Evolutionary conservation across 2,888 invertebrate species (phyloP).

Genomic region (Catocala fraxini): DNA sequence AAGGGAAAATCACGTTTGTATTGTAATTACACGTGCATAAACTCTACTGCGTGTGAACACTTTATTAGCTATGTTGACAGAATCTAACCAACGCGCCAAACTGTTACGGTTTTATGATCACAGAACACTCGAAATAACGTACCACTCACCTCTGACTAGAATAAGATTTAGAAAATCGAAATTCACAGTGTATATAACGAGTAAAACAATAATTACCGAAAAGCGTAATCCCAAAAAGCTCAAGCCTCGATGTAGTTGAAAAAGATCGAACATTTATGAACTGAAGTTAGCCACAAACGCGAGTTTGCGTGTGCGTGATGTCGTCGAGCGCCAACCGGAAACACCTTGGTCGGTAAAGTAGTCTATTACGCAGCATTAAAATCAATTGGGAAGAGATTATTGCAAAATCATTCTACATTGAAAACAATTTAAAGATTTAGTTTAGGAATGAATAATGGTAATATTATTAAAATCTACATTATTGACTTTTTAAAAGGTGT

Average conservation of each 20-base stretch:
- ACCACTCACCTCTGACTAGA: slow-evolving; percentile 62
- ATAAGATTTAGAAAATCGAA: slow-evolving; percentile 49
- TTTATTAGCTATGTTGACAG: slow-evolving; percentile 81
- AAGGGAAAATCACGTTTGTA: slow-evolving; percentile 71
- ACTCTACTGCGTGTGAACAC: slow-evolving; percentile 73
- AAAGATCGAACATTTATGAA: slow-evolving; percentile 85
- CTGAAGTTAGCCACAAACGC: slow-evolving; percentile 78
- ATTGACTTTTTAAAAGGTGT: background rate
- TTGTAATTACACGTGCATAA: slow-evolving; percentile 82
- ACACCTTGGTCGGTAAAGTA: slow-evolving; percentile 71
- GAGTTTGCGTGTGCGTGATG: slow-evolving; percentile 80
- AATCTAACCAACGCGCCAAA: slow-evolving; percentile 84
- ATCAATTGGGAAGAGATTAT: slow-evolving; percentile 23
- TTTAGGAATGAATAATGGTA: background rate
- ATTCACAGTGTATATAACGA: slow-evolving; percentile 59
- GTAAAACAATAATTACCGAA: slow-evolving; percentile 84
- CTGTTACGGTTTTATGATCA: slow-evolving; percentile 61
- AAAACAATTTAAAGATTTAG: slow-evolving; percentile 15
- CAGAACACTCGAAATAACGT: slow-evolving; percentile 54
- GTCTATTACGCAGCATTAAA: slow-evolving; percentile 74
- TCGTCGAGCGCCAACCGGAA: slow-evolving; percentile 83
- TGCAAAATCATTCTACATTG: background rate
- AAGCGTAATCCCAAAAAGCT: slow-evolving; percentile 81
- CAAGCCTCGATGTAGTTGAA: slow-evolving; percentile 84
- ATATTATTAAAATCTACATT: background rate